Percentiles rank a stretch among this genome's conserved stretches.
These are phyloP conservation scores for Aphelinus certus DNA, from an alignment of 1,140 invertebrate genomes.

Conservation along the genomic window DNA sequence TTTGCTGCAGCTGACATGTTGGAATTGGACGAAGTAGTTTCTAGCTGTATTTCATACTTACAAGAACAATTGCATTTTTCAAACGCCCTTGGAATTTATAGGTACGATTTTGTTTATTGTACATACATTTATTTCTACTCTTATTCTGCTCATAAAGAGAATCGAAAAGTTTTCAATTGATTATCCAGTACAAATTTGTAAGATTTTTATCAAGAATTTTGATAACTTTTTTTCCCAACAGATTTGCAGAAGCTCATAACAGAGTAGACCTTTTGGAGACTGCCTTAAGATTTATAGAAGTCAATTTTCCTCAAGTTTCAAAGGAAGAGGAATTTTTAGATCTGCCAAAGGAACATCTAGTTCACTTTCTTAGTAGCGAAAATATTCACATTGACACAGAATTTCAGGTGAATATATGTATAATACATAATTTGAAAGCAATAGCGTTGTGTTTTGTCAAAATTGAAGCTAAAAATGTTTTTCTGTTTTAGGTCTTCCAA, in stretches of 20 bases:
- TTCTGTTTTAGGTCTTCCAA: conserved; percentile 77
- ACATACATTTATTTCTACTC: background rate
- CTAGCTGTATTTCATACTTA: conserved; percentile 88
- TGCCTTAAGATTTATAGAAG: conserved; percentile 85
- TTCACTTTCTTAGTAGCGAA: conserved; percentile 86
- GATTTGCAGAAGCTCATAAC: conserved; percentile 93
- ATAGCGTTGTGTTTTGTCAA: conserved; percentile 6
- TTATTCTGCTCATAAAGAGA: too few relatives aligned
- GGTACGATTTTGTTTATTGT: conserved; percentile 62
- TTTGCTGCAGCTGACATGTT: conserved; percentile 93
- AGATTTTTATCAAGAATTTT: conserved; percentile 28
- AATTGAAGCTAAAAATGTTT: conserved; percentile 7
- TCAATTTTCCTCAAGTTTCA: conserved; percentile 84
- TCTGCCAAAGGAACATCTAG: conserved; percentile 81
- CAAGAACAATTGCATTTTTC: conserved; percentile 87
- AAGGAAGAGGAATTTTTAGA: conserved; percentile 92
- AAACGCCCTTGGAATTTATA: conserved; percentile 90
- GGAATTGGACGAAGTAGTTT: conserved; percentile 85
- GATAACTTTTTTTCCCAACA: conserved; percentile 53
- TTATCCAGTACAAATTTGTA: background rate
- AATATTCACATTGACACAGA: conserved; percentile 90
- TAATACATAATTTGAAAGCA: conserved; percentile 7
- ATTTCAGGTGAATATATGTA: conserved; percentile 74
- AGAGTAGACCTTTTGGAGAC: conserved; percentile 82
- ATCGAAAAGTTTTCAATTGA: conserved; percentile 27